These are phyloP conservation scores for Platerodrilus igneus DNA, from an alignment of 2,888 invertebrate genomes.

Conservation along the genomic window DNA sequence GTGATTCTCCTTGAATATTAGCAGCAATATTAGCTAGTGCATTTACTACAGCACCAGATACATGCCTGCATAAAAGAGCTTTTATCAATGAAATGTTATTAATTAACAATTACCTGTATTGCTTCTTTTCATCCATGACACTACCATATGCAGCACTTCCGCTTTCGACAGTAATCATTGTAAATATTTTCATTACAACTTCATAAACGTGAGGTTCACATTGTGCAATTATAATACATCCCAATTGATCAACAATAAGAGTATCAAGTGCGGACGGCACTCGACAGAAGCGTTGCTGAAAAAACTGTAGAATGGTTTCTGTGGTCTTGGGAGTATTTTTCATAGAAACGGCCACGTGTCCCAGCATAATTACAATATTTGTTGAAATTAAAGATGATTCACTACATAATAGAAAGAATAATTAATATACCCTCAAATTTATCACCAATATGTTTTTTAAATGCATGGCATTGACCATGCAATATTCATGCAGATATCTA, in stretches of 20 bases:
- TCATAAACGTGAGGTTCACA: conserved; percentile 82
- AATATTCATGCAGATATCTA: no score
- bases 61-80: conserved; percentile 57
- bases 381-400: conserved; percentile 90
- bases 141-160: conserved; percentile 71
- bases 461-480: neutral
- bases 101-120: conserved; percentile 47
- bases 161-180: conserved; percentile 89
- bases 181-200: conserved; percentile 98
- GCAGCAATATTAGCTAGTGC: conserved; percentile 95
- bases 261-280: conserved; percentile 90
- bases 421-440: neutral
- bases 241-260: conserved; percentile 94
- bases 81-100: conserved; percentile 1
- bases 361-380: conserved; percentile 96
- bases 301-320: conserved; percentile 92
- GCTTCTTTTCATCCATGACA: conserved; percentile 57
- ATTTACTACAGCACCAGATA: conserved; percentile 92
- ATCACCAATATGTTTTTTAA: neutral
- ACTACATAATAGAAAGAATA: no score
- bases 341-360: conserved; percentile 92
- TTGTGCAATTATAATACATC: conserved; percentile 95
- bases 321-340: conserved; percentile 92
- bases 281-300: conserved; percentile 91
- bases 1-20: conserved; percentile 82